phyloP scores from a whole-genome alignment of 1,140 invertebrate genomes.

The Caenorhabditis latens region DNA sequence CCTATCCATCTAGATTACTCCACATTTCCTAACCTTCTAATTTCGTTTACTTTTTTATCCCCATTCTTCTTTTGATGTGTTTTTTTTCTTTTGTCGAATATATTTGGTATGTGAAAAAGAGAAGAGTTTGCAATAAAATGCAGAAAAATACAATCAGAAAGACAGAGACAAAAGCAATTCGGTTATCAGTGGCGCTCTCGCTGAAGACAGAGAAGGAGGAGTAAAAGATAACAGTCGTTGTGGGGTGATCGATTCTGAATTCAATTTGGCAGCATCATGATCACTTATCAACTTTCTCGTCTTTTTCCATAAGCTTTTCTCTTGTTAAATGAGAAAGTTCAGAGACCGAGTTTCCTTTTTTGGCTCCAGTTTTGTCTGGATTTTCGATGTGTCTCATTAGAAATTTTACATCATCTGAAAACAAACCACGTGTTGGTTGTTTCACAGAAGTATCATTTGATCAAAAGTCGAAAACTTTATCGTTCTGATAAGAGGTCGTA shows the following conservation, averaged over 20 bases:
- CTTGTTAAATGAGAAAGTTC: no score
- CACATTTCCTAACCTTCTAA: not conserved
- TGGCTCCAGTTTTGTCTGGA: not conserved
- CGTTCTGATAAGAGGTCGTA: not conserved
- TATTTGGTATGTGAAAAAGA: constrained; percentile 28
- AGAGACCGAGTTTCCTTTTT: not conserved
- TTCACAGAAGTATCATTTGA: not conserved
- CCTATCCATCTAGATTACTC: not conserved
- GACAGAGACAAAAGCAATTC: constrained; percentile 30
- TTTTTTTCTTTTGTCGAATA: constrained; percentile 40
- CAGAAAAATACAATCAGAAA: constrained; percentile 45
- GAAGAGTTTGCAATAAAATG: constrained; percentile 41
- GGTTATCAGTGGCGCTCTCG: constrained; percentile 43
- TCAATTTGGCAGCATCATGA: constrained; percentile 13
- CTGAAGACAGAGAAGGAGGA: constrained; percentile 8
- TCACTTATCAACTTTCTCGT: not conserved
- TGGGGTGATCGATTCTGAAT: constrained; percentile 50
- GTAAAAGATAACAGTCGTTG: constrained; percentile 29
- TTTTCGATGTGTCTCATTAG: not conserved
- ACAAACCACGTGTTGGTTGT: constrained; percentile 2
- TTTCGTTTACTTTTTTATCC: not conserved
- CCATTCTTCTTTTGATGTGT: not conserved
- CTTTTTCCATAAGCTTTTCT: no score
- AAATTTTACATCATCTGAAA: not conserved
- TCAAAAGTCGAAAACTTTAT: constrained; percentile 27